Percentiles rank a stretch among this genome's conserved stretches.
These are phyloP conservation scores for Columba guinea DNA, from an alignment of 2,797 vertebrate genomes.

Conservation along the genomic window DNA sequence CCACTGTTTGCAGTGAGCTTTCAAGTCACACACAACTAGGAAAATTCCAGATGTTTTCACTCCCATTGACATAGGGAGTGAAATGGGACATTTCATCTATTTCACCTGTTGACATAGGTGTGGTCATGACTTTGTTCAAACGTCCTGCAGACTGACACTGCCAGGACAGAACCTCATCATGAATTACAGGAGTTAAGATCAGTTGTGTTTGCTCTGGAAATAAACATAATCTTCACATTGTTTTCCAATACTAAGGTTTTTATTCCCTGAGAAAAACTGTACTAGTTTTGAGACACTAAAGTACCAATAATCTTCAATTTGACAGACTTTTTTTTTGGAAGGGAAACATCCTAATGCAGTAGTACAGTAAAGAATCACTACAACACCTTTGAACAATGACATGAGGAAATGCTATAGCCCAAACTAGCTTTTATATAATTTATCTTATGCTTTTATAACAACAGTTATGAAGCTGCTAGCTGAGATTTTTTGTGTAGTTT, in stretches of 20 bases:
- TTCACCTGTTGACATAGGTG: neutral
- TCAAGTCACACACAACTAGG: neutral
- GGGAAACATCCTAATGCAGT: neutral
- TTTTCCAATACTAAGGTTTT: neutral
- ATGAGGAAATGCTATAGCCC: neutral
- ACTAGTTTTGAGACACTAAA: neutral
- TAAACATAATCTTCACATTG: neutral
- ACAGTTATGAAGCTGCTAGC: neutral
- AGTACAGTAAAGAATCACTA: neutral
- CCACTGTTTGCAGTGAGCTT: neutral
- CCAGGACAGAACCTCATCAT: neutral
- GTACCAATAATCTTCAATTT: neutral
- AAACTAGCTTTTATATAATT: neutral
- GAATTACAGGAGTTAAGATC: neutral
- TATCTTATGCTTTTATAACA: neutral
- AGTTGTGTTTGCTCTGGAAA: neutral
- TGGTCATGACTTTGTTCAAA: neutral
- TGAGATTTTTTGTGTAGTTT: neutral
- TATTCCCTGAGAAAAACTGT: neutral
- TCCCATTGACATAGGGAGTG: neutral
- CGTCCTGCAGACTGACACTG: neutral
- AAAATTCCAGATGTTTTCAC: neutral
- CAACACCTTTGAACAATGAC: neutral
- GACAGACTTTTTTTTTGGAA: rapidly evolving
- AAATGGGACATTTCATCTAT: too few species aligned